phyloP scores from a whole-genome alignment of 2,888 invertebrate genomes.

The Hirtodrosophila histrioides region DNA sequence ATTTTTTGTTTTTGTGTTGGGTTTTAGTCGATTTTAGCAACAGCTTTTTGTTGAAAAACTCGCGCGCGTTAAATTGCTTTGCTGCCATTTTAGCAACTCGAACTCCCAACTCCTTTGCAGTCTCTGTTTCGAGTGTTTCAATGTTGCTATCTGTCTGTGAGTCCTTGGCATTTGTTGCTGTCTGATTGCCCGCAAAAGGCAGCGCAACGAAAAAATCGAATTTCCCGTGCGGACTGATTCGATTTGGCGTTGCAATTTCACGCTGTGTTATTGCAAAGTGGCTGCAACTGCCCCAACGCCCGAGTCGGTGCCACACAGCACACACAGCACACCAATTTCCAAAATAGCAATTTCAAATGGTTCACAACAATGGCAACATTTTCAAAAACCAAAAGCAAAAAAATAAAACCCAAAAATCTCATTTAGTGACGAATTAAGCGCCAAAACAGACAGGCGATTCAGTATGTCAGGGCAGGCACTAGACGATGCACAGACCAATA shows the following conservation, averaged over 20 bases:
- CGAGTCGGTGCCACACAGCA: constrained; percentile 32
- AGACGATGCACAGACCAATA: constrained; percentile 21
- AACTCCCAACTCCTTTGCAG: neutral
- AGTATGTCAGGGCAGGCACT: constrained; percentile 60
- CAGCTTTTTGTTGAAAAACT: constrained; percentile 51
- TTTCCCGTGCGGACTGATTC: constrained; percentile 83
- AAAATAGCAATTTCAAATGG: constrained; percentile 56
- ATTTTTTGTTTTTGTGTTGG: constrained; percentile 10
- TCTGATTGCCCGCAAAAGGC: constrained; percentile 79
- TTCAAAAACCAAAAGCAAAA: constrained; percentile 19
- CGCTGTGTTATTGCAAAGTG: constrained; percentile 83
- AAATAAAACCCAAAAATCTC: constrained; percentile 70
- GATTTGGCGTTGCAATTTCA: constrained; percentile 84
- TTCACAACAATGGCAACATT: constrained; percentile 33
- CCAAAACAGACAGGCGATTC: constrained; percentile 80
- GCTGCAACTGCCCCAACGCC: constrained; percentile 68
- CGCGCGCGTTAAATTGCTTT: constrained; percentile 59
- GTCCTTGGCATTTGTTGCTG: constrained; percentile 69
- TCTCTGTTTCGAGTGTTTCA: constrained; percentile 6
- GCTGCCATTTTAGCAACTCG: constrained; percentile 29
- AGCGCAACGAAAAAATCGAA: constrained; percentile 78
- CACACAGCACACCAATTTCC: constrained; percentile 37
- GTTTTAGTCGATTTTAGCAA: constrained; percentile 32
- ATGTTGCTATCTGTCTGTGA: constrained; percentile 23
- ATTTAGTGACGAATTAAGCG: constrained; percentile 83